Base-by-base conservation (phyloP, 2,113 vertebrate genomes). In the Camelus dromedarius region DNA sequence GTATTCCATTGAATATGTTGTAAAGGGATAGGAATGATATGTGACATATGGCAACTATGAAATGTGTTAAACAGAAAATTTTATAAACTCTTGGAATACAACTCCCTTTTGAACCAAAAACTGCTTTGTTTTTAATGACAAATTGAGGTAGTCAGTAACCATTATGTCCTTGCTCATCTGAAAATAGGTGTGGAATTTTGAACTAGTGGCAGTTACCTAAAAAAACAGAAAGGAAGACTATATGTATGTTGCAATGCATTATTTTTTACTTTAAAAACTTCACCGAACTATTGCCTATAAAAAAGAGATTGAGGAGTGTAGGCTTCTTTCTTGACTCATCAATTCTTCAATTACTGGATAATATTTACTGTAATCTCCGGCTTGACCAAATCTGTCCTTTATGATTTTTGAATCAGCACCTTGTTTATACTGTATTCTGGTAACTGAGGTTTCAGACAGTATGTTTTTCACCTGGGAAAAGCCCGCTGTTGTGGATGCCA, bases 211-310 rank as follows among this genome's bases (percentile, higher is more conserved):
- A 30, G 64, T 89, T 73, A 73, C 38, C 32, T 58, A 20, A 66
- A 89, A 89, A 56, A 89, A 32, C 52, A 89, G 35, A 84, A 72
- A 83, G 14, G 46, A 62, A 67, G 35, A 20, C 69, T 70, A 52
- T 54, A 28, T 42, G 5, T 60, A 30, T 79, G 32, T 79, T 50
- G 35, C 9, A 54, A 42, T 35, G 3, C 0, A 9, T 83, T 80
- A 46, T 77, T 79, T 93, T 89, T 92, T 48, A 84, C 70, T 91
- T 94, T 60, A n/a, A 92, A 89, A 72, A 38, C 72, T 26, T 58
- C 35, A 66, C 10, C 8, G 42, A 75, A 88, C n/a, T 15, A 38
- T 50, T 24, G 64, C 28, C 22, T 69, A 0, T 67, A 38, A 73
- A n/a, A 58, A 80, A 73, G 52, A 77, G 16, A 30, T 30, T 72